Evolutionary conservation across 2,888 invertebrate genomes (phyloP), one percentile per base, ranked within the genome.

Genomic region (Idaea aversata): DNA sequence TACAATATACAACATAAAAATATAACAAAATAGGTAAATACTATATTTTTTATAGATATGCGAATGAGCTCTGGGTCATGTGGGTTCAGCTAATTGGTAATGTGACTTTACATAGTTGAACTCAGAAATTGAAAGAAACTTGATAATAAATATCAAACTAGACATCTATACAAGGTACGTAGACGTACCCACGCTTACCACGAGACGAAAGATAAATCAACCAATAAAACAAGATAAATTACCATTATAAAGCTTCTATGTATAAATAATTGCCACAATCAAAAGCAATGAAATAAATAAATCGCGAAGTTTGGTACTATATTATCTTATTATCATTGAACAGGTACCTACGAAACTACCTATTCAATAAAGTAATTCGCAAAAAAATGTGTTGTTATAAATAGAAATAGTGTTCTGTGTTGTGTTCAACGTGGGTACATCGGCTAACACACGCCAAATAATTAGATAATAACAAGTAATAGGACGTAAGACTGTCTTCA

Each of bases 341-440:
- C 68, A 77, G 71, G 76, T 67, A 68, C 62, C 70, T 69, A 66
- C 66, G 70, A 70, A 70, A 74, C 64, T 66, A 61, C 63, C 66
- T 64, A 63, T 63, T 63, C 69, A 68, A 67, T 75, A 77, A 78
- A 74, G 80, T 81, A 77, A 79, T 79, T 74, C 73, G 78, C 75
- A 85, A 84, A 84, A 82, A 86, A 84, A 83, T 80, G 81, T 82
- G 66, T 61, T 47, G 75, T 70, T 80, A 83, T 77, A 85, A 85
- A 87, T 87, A 88, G 82, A 79, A 57, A 67, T 74, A 79, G 47
- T 47, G 47, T 47, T 47, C 47, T 47, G 47, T 47, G 47, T 47
- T 77, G 70, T 76, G 74, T 79, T 74, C 74, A 61, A 66, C 61
- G 69, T 72, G 70, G 60, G 74, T 76, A 76, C 72, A 76, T 74